Evolutionary conservation across 2,888 invertebrate genomes (phyloP), one percentile per base, ranked within the genome.

Genomic region (Drosophila rellima): DNA sequence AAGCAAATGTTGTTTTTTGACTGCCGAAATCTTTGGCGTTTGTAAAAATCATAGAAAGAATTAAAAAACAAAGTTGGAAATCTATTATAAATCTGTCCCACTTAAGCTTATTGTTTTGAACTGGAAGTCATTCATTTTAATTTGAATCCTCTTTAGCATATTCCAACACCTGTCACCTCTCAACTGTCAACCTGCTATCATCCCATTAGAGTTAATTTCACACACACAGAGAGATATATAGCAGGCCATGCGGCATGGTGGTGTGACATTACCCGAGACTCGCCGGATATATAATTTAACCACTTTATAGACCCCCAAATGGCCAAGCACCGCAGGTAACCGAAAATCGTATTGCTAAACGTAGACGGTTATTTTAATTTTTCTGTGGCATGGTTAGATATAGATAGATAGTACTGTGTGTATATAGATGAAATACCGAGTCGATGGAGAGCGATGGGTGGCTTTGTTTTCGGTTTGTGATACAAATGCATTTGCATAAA

Each of bases 201-300:
- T 26, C 15, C 44, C 60, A 74, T 70, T 70, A 65, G 69, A 37
- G 37, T 42, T 57, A 62, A 78, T 73, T 69, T 50, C 39, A 69
- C 63, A 47, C 51, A 57, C 26, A 60, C 40, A 15, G 15, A 29
- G 11, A 47, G 23, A 44, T 44, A 18, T 33, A 55, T 47, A 57
- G 52, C 56, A 64, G 68, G 42, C 68, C 57, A 52, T 42, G n/a
- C 20, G 20, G 33, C 17, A 10, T 47, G 26, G 2, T 42, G 70
- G 77, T 77, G 69, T 80, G 78, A 64, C 60, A 80, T 86, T 82
- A 82, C 71, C 55, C 59, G 15, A 50, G 64, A 55, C 26, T 50
- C 69, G 56, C 72, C 83, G 83, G 83, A 83, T 83, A 65, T 83
- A 86, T 83, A 86, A 83, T 78, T 83, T 88, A 88, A 74, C 63